These are phyloP conservation scores for Diplogasteroides magnus DNA, from an alignment of 1,140 invertebrate genomes.

Conservation along the genomic window DNA sequence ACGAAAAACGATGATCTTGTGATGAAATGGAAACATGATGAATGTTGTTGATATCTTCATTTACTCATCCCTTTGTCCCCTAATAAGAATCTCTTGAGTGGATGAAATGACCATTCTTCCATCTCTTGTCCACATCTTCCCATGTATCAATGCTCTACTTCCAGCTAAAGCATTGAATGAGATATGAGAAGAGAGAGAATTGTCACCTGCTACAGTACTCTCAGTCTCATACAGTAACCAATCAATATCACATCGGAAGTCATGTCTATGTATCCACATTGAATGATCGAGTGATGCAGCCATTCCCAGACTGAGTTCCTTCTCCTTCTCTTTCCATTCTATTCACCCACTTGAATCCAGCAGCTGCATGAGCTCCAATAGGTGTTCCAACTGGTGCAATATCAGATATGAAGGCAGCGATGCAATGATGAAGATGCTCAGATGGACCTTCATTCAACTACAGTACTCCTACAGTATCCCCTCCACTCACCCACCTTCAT, in stretches of 20 bases:
- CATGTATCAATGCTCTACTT: conserved; percentile 34
- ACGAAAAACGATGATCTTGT: too few species aligned
- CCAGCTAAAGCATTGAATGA: conserved; percentile 8
- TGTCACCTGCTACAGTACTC: conserved; percentile 14
- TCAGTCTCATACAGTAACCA: conserved; percentile 16
- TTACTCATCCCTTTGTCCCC: conserved; percentile 16
- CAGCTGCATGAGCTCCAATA: conserved; percentile 10
- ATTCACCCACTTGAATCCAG: conserved; percentile 6
- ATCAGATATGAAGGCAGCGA: conserved; percentile 17
- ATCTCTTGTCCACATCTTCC: conserved; percentile 37
- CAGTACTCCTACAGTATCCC: neutral
- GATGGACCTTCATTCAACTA: neutral
- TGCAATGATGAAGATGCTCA: conserved; percentile 12
- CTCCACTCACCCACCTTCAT: conserved; percentile 3
- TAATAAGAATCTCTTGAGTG: conserved; percentile 33
- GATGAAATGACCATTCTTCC: conserved; percentile 32
- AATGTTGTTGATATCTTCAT: too few species aligned
- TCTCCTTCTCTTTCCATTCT: neutral
- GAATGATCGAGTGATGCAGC: conserved; percentile 18
- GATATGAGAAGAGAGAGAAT: neutral
- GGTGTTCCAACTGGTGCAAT: conserved; percentile 12
- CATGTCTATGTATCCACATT: conserved; percentile 17
- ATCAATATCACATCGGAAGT: conserved; percentile 12
- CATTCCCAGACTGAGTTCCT: conserved; percentile 13
- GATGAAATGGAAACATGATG: too few species aligned